Evolutionary conservation across 64 coral and sea anemone species (phyloP).

Genomic region (Montipora efflorescens): DNA sequence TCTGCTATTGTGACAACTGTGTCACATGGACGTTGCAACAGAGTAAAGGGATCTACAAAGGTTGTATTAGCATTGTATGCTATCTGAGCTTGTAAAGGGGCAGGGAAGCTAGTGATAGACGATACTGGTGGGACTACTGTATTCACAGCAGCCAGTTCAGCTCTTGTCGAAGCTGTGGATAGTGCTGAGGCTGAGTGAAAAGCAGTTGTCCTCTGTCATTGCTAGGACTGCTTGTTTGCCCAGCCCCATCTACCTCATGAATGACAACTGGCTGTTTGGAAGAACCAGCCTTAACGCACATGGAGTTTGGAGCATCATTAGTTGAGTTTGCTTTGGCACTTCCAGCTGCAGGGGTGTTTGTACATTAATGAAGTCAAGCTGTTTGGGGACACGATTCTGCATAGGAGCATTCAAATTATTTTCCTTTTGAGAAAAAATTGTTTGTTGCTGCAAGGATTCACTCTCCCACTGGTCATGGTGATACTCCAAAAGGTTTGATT

Average conservation of each 20-base stretch:
- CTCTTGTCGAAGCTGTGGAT: constrained; percentile 25
- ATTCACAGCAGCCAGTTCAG: neutral
- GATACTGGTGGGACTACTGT: constrained; percentile 5
- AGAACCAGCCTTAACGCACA: neutral
- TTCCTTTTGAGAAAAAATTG: neutral
- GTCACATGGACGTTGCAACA: constrained; percentile 2
- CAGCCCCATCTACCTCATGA: constrained; percentile 6
- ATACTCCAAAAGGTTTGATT: constrained; percentile 28
- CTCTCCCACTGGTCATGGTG: constrained; percentile 58
- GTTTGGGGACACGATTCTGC: constrained; percentile 5
- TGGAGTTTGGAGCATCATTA: neutral
- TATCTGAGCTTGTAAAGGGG: neutral
- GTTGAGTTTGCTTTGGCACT: neutral
- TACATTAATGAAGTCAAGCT: constrained; percentile 17
- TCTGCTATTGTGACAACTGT: neutral
- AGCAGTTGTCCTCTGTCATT: neutral
- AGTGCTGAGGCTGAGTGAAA: neutral
- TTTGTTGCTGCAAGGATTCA: neutral
- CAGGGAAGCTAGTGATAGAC: neutral
- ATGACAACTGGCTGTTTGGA: neutral
- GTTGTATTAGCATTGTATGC: neutral
- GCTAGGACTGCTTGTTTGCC: neutral
- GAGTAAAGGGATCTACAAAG: constrained; percentile 21
- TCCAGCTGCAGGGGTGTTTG: neutral
- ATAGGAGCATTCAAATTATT: neutral